phyloP scores from a whole-genome alignment of 2,888 invertebrate genomes.

The Perdita meconis region DNA sequence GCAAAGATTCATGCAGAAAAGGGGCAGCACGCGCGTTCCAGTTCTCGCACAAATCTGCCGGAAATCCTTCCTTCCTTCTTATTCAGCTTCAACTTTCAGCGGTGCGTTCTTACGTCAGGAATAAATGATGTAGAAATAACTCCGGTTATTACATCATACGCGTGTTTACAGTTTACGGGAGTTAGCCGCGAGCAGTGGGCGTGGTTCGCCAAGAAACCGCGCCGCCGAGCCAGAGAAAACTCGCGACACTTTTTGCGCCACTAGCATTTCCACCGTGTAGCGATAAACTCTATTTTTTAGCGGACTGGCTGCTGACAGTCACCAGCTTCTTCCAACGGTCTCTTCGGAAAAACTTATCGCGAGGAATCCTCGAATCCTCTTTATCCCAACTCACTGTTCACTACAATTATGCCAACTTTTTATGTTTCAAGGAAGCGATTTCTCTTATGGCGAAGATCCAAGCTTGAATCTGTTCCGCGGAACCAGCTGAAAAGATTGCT shows the following conservation, averaged over 20 bases:
- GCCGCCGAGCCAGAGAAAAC: background rate
- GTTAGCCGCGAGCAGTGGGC: conserved; percentile 1
- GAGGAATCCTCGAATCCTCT: no score
- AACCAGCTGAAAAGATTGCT: conserved; percentile 3
- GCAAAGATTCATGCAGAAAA: conserved; percentile 37
- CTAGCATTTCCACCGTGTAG: no score
- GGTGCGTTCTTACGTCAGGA: conserved; percentile 26
- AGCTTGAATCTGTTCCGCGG: no score
- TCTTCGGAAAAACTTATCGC: no score
- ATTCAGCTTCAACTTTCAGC: conserved; percentile 11
- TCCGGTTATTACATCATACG: conserved; percentile 18
- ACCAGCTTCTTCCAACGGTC: no score
- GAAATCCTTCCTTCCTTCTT: conserved; percentile 42
- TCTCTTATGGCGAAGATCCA: no score
- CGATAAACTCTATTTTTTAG: no score
- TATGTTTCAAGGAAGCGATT: conserved; percentile 4
- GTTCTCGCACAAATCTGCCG: conserved; percentile 20
- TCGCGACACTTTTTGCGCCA: background rate
- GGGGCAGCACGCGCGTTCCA: conserved; percentile 1
- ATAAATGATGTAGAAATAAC: conserved; percentile 51
- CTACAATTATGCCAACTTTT: no score
- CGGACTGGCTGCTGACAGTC: background rate
- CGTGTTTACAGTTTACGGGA: conserved; percentile 29
- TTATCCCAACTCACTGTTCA: no score
- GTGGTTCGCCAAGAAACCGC: background rate